These are phyloP conservation scores for Colletes latitarsis DNA, from an alignment of 1,140 invertebrate genomes.

Conservation along the genomic window DNA sequence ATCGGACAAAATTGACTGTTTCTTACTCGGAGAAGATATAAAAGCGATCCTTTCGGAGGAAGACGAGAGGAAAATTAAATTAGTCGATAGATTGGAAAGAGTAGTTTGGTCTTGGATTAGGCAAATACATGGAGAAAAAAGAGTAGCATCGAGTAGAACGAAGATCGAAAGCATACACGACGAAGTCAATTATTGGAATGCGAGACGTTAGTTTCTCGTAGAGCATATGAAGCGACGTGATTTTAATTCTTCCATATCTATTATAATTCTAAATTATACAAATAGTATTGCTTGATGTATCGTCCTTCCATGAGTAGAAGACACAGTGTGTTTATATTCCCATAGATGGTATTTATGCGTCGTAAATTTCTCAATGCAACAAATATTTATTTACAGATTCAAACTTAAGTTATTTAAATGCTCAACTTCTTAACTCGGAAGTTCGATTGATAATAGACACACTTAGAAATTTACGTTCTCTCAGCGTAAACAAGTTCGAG, in stretches of 20 bases:
- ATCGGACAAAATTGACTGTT: neutral
- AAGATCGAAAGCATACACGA: conserved; percentile 87
- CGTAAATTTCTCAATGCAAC: too few relatives aligned
- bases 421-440: conserved; percentile 87
- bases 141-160: conserved; percentile 77
- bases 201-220: conserved; percentile 50
- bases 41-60: conserved; percentile 14
- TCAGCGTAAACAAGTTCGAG: conserved; percentile 88
- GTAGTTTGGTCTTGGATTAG: conserved; percentile 91
- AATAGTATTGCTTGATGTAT: too few relatives aligned
- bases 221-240: too few relatives aligned
- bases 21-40: conserved; percentile 18
- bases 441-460: conserved; percentile 88
- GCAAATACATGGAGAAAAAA: conserved; percentile 89
- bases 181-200: conserved; percentile 92
- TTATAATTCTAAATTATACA: too few relatives aligned
- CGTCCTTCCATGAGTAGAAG: too few relatives aligned
- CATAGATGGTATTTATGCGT: too few relatives aligned
- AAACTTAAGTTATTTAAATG: conserved; percentile 88
- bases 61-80: conserved; percentile 83
- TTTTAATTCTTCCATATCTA: too few relatives aligned
- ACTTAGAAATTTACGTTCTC: conserved; percentile 87
- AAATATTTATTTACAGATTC: conserved; percentile 84
- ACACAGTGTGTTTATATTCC: too few relatives aligned
- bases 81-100: conserved; percentile 88